phyloP scores from a whole-genome alignment of 2,888 invertebrate genomes.

The Plebejus argus region DNA sequence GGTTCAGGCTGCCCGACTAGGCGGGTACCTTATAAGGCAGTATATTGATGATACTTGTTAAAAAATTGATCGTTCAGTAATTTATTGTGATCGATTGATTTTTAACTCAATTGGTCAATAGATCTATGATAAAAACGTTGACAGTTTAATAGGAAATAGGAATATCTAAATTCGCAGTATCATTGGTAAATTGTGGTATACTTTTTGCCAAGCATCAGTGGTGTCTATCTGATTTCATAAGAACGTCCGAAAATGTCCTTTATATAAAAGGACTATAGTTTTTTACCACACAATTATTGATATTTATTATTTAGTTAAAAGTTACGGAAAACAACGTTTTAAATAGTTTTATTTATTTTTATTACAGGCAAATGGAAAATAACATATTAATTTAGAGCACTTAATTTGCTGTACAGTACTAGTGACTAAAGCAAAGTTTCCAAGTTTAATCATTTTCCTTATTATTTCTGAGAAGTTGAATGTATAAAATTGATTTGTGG shows the following conservation, averaged over 20 bases:
- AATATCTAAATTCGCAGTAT: neutral
- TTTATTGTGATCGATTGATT: neutral
- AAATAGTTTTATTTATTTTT: no score
- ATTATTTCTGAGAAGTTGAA: neutral
- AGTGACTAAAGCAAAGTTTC: neutral
- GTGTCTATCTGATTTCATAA: no score
- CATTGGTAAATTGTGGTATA: neutral
- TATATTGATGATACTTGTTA: neutral
- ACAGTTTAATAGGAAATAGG: constrained; percentile 9
- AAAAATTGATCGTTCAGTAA: neutral
- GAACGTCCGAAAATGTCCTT: no score
- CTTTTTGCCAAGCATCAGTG: no score
- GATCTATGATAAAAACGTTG: neutral
- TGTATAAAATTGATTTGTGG: neutral
- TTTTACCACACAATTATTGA: no score
- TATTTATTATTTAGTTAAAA: no score
- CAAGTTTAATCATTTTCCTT: neutral
- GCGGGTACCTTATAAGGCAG: neutral
- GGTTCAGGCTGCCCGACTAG: neutral
- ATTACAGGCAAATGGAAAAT: neutral
- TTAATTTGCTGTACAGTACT: neutral
- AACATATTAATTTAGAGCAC: neutral
- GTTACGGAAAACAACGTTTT: no score
- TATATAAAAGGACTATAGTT: no score
- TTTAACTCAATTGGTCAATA: neutral